phyloP scores from a whole-genome alignment of 2,797 vertebrate genomes.

The Anabas testudineus region DNA sequence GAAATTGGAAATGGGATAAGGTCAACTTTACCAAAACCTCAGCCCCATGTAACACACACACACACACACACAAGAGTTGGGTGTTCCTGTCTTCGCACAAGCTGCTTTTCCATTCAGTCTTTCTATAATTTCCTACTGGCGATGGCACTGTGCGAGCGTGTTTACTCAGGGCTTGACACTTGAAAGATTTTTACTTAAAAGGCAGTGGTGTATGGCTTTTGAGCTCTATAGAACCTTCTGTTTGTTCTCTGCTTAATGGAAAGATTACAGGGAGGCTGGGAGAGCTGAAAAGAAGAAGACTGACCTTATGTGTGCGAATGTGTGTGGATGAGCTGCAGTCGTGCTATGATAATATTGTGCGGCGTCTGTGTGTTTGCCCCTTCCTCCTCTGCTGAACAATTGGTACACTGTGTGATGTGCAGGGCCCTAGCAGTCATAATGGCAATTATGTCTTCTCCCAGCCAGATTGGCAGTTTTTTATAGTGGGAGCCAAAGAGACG shows the following conservation, averaged over 20 bases:
- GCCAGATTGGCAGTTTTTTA: conserved; percentile 63
- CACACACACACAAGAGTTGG: conserved; percentile 34
- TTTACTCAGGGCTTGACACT: conserved; percentile 74
- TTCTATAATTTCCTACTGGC: conserved; percentile 65
- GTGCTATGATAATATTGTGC: conserved; percentile 77
- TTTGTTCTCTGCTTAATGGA: conserved; percentile 70
- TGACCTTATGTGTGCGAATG: conserved; percentile 43
- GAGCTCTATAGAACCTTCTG: conserved; percentile 60
- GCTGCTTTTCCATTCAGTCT: conserved; percentile 74
- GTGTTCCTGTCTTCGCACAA: conserved; percentile 66
- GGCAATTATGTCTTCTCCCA: conserved; percentile 73
- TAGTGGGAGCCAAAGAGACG: conserved; percentile 56
- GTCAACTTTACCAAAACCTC: conserved; percentile 72
- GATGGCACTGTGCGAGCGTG: conserved; percentile 41
- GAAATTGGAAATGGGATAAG: conserved; percentile 66
- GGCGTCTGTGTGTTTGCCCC: conserved; percentile 68
- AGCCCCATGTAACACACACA: conserved; percentile 36
- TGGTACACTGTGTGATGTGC: conserved; percentile 73
- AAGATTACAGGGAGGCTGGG: conserved; percentile 57
- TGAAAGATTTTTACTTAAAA: conserved; percentile 46
- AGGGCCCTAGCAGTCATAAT: conserved; percentile 70
- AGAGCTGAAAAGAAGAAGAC: conserved; percentile 42
- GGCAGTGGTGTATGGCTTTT: conserved; percentile 61
- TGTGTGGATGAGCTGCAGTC: conserved; percentile 69
- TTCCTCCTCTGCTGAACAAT: conserved; percentile 71